These are phyloP conservation scores for Nowickia ferox DNA, from an alignment of 2,888 invertebrate species.

Conservation along the genomic window DNA sequence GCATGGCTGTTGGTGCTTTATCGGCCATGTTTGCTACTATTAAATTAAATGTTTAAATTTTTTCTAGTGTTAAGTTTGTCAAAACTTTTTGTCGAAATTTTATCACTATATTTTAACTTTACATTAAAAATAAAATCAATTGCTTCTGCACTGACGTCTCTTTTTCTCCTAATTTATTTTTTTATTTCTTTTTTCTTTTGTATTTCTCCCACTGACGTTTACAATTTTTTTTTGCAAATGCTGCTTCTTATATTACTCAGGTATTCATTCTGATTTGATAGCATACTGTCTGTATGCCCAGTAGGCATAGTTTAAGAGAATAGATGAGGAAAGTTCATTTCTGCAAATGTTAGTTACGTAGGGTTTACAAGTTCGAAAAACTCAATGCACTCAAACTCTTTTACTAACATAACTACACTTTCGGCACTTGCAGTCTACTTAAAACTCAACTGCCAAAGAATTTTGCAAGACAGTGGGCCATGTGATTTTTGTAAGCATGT, in stretches of 20 bases:
- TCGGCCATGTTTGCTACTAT: constrained; percentile 70
- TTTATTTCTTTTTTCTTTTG: constrained; percentile 29
- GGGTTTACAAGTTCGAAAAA: no score
- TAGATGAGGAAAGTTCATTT: no score
- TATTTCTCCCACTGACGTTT: constrained; percentile 62
- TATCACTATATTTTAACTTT: constrained; percentile 51
- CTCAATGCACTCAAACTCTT: no score
- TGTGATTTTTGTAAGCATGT: no score
- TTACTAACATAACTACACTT: no score
- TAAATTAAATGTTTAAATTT: constrained; percentile 22
- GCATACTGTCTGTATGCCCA: background rate
- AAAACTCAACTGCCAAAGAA: no score
- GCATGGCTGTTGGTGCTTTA: constrained; percentile 73
- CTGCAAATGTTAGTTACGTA: no score
- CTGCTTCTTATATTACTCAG: constrained; percentile 13
- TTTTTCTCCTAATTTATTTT: constrained; percentile 55
- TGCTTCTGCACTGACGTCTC: constrained; percentile 65
- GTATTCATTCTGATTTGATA: constrained; percentile 5
- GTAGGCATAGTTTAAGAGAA: no score
- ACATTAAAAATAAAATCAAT: constrained; percentile 69
- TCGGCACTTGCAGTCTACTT: no score
- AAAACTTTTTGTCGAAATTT: constrained; percentile 39
- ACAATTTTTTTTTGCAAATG: constrained; percentile 36
- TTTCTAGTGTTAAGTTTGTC: constrained; percentile 24
- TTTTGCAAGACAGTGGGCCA: no score